These are phyloP conservation scores for Philopotamus ludificatus DNA, from an alignment of 1,140 invertebrate genomes.

Conservation along the genomic window DNA sequence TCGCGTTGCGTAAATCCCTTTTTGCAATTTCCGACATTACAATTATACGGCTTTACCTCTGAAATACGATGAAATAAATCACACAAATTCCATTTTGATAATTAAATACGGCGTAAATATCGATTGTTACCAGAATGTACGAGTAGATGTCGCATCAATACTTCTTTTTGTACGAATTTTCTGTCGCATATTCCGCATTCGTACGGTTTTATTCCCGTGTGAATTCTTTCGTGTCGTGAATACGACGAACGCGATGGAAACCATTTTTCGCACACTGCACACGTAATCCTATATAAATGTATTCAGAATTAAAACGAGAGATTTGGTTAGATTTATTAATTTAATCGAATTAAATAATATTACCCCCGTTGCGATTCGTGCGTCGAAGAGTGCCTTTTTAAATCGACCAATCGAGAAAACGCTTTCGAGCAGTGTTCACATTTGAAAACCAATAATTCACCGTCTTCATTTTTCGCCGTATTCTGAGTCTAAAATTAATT, in stretches of 20 bases:
- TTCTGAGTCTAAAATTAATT: too few relatives aligned
- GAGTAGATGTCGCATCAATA: constrained; percentile 77
- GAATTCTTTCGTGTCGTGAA: constrained; percentile 73
- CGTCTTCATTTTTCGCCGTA: constrained; percentile 44
- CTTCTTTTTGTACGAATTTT: constrained; percentile 76
- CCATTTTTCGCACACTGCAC: constrained; percentile 71
- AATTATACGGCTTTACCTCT: constrained; percentile 74
- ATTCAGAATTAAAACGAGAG: too few relatives aligned
- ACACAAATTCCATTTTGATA: neutral
- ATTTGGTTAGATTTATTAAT: too few relatives aligned
- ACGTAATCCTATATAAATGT: constrained; percentile 57
- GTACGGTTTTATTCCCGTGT: constrained; percentile 76
- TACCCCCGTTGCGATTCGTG: constrained; percentile 62
- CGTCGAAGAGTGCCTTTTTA: constrained; percentile 62
- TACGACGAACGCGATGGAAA: constrained; percentile 80
- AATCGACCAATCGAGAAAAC: constrained; percentile 57
- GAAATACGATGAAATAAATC: constrained; percentile 15
- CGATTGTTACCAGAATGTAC: constrained; percentile 69
- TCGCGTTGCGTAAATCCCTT: constrained; percentile 73
- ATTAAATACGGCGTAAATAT: neutral
- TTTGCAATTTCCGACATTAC: constrained; percentile 69
- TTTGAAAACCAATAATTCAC: constrained; percentile 57
- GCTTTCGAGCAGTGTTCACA: constrained; percentile 59
- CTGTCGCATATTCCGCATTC: constrained; percentile 70
- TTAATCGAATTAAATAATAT: too few relatives aligned